Base-by-base conservation (phyloP, 92 coral and sea anemone species). In the Heliopora coerulea region DNA sequence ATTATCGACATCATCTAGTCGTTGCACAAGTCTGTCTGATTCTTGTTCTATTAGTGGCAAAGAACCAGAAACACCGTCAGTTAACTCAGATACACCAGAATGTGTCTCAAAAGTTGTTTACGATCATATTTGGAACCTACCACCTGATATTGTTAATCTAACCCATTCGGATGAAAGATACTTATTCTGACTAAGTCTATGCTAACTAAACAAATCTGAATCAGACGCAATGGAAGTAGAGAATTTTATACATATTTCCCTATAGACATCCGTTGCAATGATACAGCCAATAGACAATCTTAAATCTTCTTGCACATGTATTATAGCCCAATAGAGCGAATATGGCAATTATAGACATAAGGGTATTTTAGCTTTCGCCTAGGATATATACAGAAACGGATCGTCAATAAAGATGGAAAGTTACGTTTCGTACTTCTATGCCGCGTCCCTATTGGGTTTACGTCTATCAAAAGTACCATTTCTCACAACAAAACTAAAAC, bases 41-140 rank as follows among this genome's bases (percentile, higher is more conserved):
- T 66, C 65, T 17, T 73, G 87, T 9, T 95, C 99, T 3, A 65
- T 90, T 0, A 60, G 78, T 3, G 68, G 84, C 8, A 56, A 21
- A 62, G 97, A 95, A 49, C 91, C 93, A 21, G 84, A 88, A 59
- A 90, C 99, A 24, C 96, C 97, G 1, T 86, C 99, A 13, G 72
- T 44, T 27, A 54, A 56, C 20, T 78, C 90, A 25, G 99, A 95
- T 48, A 23, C 27, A 14, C 88, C 96, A 32, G 96, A 91, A 49
- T 87, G 79, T 62, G 79, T 84, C 0, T 44, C 86, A n/a, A 56
- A 82, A 15, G 56, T 72, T 9, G 91, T 90, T 68, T 95, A 88
- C 65, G 97, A 88, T 66, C 96, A 95, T 37, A 63, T 79, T 31
- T 76, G 77, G 27, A 78, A 75, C 56, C 37, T 76, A 17, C 60